Conservation (phyloP, 2,113 vertebrate species). For the Oreochromis niloticus region DNA sequence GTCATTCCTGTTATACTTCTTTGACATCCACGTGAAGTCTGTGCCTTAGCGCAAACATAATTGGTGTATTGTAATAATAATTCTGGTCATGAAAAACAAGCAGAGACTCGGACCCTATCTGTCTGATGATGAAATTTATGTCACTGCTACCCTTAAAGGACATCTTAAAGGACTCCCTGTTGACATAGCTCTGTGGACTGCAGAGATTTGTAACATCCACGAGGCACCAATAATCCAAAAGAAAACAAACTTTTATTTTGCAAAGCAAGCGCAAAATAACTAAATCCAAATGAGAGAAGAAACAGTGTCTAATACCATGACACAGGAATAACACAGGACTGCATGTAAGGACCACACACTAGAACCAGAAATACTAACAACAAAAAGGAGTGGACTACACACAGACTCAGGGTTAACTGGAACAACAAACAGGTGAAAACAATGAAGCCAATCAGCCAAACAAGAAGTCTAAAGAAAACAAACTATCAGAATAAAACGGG, state of each 20-base stretch:
- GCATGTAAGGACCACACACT: neutral
- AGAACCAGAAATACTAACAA: neutral
- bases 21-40: neutral
- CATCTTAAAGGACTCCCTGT: neutral
- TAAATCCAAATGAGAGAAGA: neutral
- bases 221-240: neutral
- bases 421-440: neutral
- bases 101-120: neutral
- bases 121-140: neutral
- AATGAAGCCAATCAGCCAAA: neutral
- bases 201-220: neutral
- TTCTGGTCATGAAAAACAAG: neutral
- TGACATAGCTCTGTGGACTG: neutral
- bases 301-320: neutral
- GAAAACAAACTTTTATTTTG: neutral
- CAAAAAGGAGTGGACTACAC: neutral
- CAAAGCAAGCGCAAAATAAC: neutral
- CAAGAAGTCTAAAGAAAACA: neutral
- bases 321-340: neutral
- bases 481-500: neutral
- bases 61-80: neutral
- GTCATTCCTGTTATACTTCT: neutral
- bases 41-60: neutral
- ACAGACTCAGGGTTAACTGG: neutral
- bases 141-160: neutral